These are phyloP conservation scores for Ceriagrion tenellum DNA, from an alignment of 2,888 invertebrate species.

Conservation along the genomic window DNA sequence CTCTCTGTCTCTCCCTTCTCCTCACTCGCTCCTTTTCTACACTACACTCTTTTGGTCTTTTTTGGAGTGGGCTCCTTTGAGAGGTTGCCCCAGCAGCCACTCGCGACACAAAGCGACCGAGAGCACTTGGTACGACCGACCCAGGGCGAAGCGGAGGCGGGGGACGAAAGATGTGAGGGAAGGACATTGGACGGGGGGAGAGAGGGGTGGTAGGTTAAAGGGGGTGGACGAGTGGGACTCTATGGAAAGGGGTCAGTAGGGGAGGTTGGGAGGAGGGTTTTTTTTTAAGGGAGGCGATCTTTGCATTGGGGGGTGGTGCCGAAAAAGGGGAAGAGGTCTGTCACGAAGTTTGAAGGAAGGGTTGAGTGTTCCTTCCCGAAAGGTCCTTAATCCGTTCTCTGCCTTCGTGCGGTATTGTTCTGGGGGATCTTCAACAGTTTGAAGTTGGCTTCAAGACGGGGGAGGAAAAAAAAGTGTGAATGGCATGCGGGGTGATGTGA, in stretches of 20 bases:
- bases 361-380: background rate
- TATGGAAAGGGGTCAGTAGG: no score
- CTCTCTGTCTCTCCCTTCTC: background rate
- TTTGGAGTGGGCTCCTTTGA: background rate
- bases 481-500: background rate
- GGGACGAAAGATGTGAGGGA: no score
- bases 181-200: background rate
- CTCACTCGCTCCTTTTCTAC: background rate
- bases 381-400: background rate
- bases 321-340: background rate
- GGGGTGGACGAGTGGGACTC: no score
- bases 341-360: background rate
- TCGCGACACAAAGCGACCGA: conserved; percentile 12
- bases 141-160: no score
- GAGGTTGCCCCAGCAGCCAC: background rate
- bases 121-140: background rate
- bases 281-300: background rate
- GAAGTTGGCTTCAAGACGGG: background rate
- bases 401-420: background rate
- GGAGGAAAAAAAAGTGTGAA: background rate
- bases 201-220: background rate
- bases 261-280: no score
- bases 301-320: background rate
- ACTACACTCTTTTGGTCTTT: background rate
- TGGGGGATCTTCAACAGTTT: background rate